These are phyloP conservation scores for Glossophaga mutica DNA, from an alignment of 2,797 vertebrate genomes.

Conservation along the genomic window DNA sequence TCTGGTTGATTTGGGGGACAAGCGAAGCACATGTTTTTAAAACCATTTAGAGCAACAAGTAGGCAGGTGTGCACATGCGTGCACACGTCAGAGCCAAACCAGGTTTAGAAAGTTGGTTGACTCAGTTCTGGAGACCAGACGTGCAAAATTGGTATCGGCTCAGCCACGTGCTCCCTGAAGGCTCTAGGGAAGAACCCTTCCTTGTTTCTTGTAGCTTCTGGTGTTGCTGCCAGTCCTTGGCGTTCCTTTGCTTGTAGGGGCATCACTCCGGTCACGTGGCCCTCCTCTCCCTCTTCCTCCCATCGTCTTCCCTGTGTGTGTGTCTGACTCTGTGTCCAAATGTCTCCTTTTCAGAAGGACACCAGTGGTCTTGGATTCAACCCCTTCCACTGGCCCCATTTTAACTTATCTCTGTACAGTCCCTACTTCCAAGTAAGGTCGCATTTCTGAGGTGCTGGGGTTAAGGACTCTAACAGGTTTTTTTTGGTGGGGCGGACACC, in stretches of 20 bases:
- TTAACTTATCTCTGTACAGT: neutral
- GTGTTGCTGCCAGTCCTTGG: neutral
- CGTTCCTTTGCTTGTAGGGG: neutral
- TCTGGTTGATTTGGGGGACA: neutral
- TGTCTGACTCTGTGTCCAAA: neutral
- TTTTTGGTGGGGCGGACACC: neutral
- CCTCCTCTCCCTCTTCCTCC: neutral
- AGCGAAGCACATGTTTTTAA: neutral
- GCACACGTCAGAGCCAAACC: neutral
- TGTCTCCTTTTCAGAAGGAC: neutral
- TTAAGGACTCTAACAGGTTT: neutral
- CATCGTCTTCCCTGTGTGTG: neutral
- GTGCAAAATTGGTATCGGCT: neutral
- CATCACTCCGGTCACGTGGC: neutral
- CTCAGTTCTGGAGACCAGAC: neutral
- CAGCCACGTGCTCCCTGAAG: too few species aligned
- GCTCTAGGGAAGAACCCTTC: neutral
- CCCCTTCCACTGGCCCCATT: neutral
- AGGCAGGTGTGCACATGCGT: accelerated
- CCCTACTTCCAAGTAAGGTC: neutral
- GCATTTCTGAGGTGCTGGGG: neutral
- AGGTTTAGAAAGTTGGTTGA: neutral
- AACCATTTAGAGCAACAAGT: neutral
- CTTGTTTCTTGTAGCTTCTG: neutral
- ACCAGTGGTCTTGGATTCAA: neutral